Evolutionary conservation across 1,140 invertebrate species (phyloP), one percentile per base, ranked within the genome.

Genomic region (Aporrectodea caliginosa): DNA sequence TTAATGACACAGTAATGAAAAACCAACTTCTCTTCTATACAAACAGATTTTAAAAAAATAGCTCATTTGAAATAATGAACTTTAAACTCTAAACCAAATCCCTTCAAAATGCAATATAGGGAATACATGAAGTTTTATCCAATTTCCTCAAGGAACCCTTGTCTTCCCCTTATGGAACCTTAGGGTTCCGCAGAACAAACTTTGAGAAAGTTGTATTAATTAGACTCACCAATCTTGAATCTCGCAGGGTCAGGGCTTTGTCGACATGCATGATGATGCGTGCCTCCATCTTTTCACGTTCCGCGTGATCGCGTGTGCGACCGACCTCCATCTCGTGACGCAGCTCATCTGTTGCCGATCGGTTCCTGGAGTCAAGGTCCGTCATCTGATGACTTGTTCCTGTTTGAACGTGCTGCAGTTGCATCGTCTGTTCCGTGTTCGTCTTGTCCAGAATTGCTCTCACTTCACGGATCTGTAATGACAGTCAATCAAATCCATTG

Each of bases 221-320:
- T n/a, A n/a, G n/a, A n/a, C 43, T 83, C 80, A 85, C 86, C 75
- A 85, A 75, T 16, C 84, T 69, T 22, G 80, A 72, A 70, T 82
- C 82, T 80, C 84, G 83, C 22, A 73, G 80, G 1, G 73, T 78
- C 29, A 81, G 83, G 16, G 80, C 81, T 73, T 84, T 84, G 29
- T 86, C 85, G 16, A 87, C 79, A 1, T 78, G 69, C 31, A 35
- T 72, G 27, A 84, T 78, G 34, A 87, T 30, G 78, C 84, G 83
- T 27, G 83, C 81, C 78, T 87, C 86, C 16, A 84, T 73, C 69
- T 85, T 84, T 73, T 87, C 86, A 72, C 84, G 79, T 69, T 87
- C 86, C 2, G 81, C 80, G 12, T 86, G 85, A 1, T 81, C 80
- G 32, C 82, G 80, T 2, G 80, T 75, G 14, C 84, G 82, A 71